phyloP scores from a whole-genome alignment of 2,888 invertebrate genomes.

The Lasioglossum pauxillum region DNA sequence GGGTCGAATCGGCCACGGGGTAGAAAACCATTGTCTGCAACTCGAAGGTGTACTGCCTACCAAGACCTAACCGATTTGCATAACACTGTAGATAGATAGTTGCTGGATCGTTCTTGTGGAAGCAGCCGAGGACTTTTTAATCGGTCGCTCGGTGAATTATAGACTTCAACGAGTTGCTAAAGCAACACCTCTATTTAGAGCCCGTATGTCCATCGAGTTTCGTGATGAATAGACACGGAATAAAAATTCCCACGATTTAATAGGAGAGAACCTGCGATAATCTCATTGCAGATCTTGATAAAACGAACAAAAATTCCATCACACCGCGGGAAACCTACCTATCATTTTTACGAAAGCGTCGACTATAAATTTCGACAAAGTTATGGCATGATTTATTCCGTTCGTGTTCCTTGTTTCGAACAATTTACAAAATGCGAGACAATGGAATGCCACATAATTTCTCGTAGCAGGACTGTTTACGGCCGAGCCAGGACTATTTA shows the following conservation, averaged over 20 bases:
- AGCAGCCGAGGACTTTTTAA: slow-evolving; percentile 9
- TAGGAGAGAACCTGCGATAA: not conserved
- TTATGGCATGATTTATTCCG: not conserved
- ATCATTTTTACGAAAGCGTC: not conserved
- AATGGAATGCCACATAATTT: not conserved
- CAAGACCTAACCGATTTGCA: slow-evolving; percentile 23
- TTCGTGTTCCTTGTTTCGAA: not conserved
- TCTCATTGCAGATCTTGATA: not conserved
- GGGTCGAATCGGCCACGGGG: slow-evolving; percentile 25
- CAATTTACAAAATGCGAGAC: not conserved
- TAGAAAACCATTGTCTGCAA: slow-evolving; percentile 29
- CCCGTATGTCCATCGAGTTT: not conserved
- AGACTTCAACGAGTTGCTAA: not conserved
- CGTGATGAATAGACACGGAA: not conserved
- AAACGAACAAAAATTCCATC: not conserved
- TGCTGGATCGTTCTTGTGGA: not conserved
- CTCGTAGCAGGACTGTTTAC: not conserved
- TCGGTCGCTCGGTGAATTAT: slow-evolving; percentile 3
- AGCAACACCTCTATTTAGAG: slow-evolving; percentile 13
- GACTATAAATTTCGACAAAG: not conserved
- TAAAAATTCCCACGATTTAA: not conserved
- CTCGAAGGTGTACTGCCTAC: slow-evolving; percentile 8
- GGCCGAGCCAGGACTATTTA: not conserved
- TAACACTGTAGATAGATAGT: slow-evolving; percentile 19
- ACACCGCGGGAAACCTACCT: not conserved